Evolutionary conservation across 2,113 vertebrate genomes (phyloP), one percentile per base, ranked within the genome.

Genomic region (Ivindomyrus marchei): DNA sequence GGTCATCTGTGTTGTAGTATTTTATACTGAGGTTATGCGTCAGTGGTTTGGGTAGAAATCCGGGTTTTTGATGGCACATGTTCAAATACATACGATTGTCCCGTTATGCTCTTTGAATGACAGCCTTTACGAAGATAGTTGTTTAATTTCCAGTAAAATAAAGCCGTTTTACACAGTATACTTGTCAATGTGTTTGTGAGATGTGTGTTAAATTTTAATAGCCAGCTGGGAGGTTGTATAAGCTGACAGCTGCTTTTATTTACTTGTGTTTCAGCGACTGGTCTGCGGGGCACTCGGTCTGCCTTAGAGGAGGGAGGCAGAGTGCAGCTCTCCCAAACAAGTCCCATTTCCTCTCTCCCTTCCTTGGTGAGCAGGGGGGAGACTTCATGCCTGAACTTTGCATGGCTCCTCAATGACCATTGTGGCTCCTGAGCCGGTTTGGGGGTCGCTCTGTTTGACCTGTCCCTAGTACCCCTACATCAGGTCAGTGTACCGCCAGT

Each of bases 231-330:
- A 80, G 70, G 70, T 77, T 36, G 36, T 77, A 39, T 77, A 77
- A 3, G 31, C 74, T 80, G 74, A 80, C 74, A 36, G n/a, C 42
- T 85, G 80, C 24, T 8, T 39, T 49, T 17, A 50, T 39, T 45
- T 15, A 47, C 62, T 91, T 66, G 36, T 50, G 91, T 86, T 89
- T 19, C 91, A 92, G 91, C 58, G 88, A 89, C 84, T 77, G 47
- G 56, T 87, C 42, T 2, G 46, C 52, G 88, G 90, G 90, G 56
- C 31, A 5, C 56, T 42, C 3, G 13, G 10, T 49, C 47, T 70
- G 47, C 87, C 87, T 89, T 77, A 52, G 31, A 50, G 39, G 89
- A 83, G 27, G 86, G 39, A 56, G 13, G 21, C 46, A 90, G 53
- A 88, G 46, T 5, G 15, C 24, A 24, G 21, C 50, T 46, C 45